Evolutionary conservation across 2,888 invertebrate genomes (phyloP).

Genomic region (Mesorhabditis spiculigera): DNA sequence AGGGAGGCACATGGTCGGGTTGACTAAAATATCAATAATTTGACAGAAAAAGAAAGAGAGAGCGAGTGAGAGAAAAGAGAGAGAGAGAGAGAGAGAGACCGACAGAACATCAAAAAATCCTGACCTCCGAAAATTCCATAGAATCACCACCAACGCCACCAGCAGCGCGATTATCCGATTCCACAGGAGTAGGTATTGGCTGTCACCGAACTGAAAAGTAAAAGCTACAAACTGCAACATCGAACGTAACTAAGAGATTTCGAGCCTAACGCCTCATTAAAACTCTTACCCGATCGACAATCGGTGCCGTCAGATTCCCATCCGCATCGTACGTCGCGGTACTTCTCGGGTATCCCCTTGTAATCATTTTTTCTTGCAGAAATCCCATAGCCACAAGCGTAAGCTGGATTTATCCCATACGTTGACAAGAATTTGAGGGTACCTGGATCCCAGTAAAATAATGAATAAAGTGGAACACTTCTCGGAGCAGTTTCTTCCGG

Average conservation of each 20-base stretch:
- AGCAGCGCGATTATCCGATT: slow-evolving; percentile 84
- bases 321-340: slow-evolving; percentile 23
- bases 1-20: slow-evolving; percentile 75
- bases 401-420: slow-evolving; percentile 69
- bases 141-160: slow-evolving; percentile 69
- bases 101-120: slow-evolving; percentile 2
- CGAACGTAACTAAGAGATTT: slow-evolving; percentile 43
- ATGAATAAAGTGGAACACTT: slow-evolving; percentile 65
- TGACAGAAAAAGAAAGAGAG: slow-evolving; percentile 3
- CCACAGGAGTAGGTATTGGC: slow-evolving; percentile 91
- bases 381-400: slow-evolving; percentile 83
- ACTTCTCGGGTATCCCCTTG: slow-evolving; percentile 62
- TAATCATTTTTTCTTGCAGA: slow-evolving; percentile 97
- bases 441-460: slow-evolving; percentile 73
- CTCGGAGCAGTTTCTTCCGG: slow-evolving; percentile 5
- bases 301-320: slow-evolving; percentile 53
- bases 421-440: neutral
- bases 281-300: slow-evolving; percentile 60
- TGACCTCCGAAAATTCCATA: slow-evolving; percentile 35
- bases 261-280: no score
- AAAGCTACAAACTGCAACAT: neutral
- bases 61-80: neutral
- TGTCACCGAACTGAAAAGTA: slow-evolving; percentile 74
- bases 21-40: slow-evolving; percentile 58
- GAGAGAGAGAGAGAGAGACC: neutral